These are phyloP conservation scores for Vipera latastei DNA, from an alignment of 2,797 vertebrate species.

Conservation along the genomic window DNA sequence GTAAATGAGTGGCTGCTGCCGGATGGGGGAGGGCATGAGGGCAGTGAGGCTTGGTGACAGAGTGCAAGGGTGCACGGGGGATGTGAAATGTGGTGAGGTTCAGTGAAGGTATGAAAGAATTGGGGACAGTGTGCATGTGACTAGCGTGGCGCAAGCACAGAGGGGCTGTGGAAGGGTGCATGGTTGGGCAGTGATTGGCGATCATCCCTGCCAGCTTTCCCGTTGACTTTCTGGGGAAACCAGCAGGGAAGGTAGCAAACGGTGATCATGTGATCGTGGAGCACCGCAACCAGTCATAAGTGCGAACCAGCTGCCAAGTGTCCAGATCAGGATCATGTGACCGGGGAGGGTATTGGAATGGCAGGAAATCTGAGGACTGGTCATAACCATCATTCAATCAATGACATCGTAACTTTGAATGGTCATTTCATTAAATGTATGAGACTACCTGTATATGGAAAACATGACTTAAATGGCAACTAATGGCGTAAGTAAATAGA, in stretches of 20 bases:
- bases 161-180: background rate
- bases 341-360: background rate
- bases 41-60: background rate
- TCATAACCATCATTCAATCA: background rate
- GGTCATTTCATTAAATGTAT: background rate
- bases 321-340: background rate
- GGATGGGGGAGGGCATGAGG: background rate
- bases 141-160: background rate
- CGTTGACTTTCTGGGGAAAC: background rate
- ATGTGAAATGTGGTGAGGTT: background rate
- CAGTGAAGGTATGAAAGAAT: background rate
- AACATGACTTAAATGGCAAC: background rate
- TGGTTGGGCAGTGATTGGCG: background rate
- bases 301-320: background rate
- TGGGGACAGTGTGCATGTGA: background rate
- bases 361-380: background rate
- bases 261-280: background rate
- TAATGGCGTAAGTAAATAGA: background rate
- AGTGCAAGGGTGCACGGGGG: background rate
- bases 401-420: background rate
- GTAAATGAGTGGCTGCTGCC: background rate
- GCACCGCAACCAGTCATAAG: background rate
- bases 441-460: background rate
- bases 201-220: background rate
- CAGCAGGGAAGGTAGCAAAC: background rate